Evolutionary conservation across 2,888 invertebrate species (phyloP), one percentile per base, ranked within the genome.

Genomic region (Salpingus planirostris): DNA sequence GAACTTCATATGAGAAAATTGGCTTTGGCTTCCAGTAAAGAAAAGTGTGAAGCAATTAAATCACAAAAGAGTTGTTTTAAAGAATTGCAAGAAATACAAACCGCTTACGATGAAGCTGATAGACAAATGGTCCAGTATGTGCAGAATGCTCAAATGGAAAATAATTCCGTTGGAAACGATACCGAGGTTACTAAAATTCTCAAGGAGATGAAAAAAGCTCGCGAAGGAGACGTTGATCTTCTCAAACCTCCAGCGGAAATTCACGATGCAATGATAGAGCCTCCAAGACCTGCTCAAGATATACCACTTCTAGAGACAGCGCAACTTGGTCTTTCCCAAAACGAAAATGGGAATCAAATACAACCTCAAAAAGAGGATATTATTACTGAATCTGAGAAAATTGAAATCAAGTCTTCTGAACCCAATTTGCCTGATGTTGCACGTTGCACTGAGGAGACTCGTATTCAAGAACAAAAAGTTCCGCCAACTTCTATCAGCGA

Each of bases 11-110:
- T 52, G 21, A 53, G 43, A 29, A 52, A 52, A 29, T 10, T 57
- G 8, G 48, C 48, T 8, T 35, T 56, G 13, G 33, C 49, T 12
- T 47, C 44, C 5, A 42, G 57, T 34, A 51, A 44, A 26, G 51
- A 56, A 27, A 60, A 56, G 24, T 44, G 46, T 14, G 46, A 50
- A 24, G 50, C 49, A 0, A 46, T 61, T 3, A 44, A 55, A 34
- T 42, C 48, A 3, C 60, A 60, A 38, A 56, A 59, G 33, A 44
- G 51, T 15, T 60, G 60, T 31, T 62, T 61, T 27, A 41, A 42
- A 6, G 60, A 62, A 34, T 36, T 61, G 34, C 43, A 55, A 29
- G 54, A 57, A 24, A 60, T 59, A 18, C 54, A 57, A 42, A 41
- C 37, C 5, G 56, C 56, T 6, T 58, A 57, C 28, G 49, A 49